These are phyloP conservation scores for Thalpophila matura DNA, from an alignment of 2,888 invertebrate species.

Conservation along the genomic window DNA sequence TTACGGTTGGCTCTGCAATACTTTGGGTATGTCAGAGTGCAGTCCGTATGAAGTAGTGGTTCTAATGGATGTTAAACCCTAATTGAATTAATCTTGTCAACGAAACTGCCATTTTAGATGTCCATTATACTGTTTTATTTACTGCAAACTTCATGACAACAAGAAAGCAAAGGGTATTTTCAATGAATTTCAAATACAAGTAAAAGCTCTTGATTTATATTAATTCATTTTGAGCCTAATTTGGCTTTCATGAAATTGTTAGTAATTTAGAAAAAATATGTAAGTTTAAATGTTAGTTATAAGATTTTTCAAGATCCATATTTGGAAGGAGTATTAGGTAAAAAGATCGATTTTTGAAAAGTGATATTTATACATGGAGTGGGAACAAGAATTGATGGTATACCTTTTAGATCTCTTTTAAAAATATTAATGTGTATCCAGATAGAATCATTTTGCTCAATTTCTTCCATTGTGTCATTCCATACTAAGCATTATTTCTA, in stretches of 20 bases:
- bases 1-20: conserved; percentile 94
- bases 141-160: conserved; percentile 6
- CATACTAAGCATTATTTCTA: conserved; percentile 65
- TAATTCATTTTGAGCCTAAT: conserved; percentile 18
- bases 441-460: conserved; percentile 69
- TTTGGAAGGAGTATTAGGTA: conserved; percentile 40
- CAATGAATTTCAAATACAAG: background rate
- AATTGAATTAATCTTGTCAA: conserved; percentile 40
- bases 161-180: conserved; percentile 1
- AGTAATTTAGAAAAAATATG: conserved; percentile 16
- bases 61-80: conserved; percentile 90
- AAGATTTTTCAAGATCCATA: conserved; percentile 45
- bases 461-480: conserved; percentile 66
- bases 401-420: conserved; percentile 57
- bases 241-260: conserved; percentile 27
- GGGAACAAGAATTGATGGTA: conserved; percentile 65
- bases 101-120: conserved; percentile 24
- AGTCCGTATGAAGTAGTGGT: conserved; percentile 94
- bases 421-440: conserved; percentile 41
- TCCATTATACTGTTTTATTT: conserved; percentile 11
- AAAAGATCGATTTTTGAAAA: conserved; percentile 57
- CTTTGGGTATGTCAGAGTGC: conserved; percentile 93
- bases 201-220: background rate
- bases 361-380: conserved; percentile 63
- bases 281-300: conserved; percentile 45